phyloP scores from a whole-genome alignment of 2,888 invertebrate species.

The Sylvicola cinctus region DNA sequence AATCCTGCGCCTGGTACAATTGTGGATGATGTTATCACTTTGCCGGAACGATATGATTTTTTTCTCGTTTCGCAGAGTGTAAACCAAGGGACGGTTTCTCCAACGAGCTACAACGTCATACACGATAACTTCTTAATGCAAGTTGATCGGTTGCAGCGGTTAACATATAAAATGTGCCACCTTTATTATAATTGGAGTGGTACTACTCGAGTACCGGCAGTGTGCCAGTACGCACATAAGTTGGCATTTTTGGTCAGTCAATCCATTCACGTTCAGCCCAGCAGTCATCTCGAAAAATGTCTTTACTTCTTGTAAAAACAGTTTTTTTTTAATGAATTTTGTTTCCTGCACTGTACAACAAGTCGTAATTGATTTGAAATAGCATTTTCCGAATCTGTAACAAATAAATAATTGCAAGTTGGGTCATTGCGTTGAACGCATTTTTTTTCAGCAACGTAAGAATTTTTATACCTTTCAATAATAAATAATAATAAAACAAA shows the following conservation, averaged over 20 bases:
- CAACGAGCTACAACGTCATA: slow-evolving; percentile 77
- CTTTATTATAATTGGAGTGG: slow-evolving; percentile 76
- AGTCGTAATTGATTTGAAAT: too few relatives aligned
- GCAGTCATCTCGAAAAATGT: slow-evolving; percentile 18
- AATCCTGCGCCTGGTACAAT: slow-evolving; percentile 57
- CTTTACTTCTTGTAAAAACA: too few relatives aligned
- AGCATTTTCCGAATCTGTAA: too few relatives aligned
- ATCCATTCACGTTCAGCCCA: slow-evolving; percentile 43
- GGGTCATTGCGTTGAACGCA: too few relatives aligned
- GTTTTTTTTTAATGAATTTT: too few relatives aligned
- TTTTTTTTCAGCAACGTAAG: too few relatives aligned
- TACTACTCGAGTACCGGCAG: slow-evolving; percentile 58
- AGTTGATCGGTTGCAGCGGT: slow-evolving; percentile 56
- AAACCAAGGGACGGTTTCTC: slow-evolving; percentile 74
- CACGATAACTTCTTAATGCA: slow-evolving; percentile 44
- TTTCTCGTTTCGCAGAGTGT: slow-evolving; percentile 75
- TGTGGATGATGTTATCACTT: slow-evolving; percentile 66
- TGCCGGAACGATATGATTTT: slow-evolving; percentile 72
- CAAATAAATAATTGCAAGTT: too few relatives aligned
- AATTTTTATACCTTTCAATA: too few relatives aligned
- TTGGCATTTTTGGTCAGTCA: slow-evolving; percentile 66
- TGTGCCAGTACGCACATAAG: slow-evolving; percentile 79
- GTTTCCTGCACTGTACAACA: too few relatives aligned
- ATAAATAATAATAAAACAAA: too few relatives aligned
- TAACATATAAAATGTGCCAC: slow-evolving; percentile 74